These are phyloP conservation scores for Metopia argyrocephala DNA, from an alignment of 2,888 invertebrate species.

Conservation along the genomic window DNA sequence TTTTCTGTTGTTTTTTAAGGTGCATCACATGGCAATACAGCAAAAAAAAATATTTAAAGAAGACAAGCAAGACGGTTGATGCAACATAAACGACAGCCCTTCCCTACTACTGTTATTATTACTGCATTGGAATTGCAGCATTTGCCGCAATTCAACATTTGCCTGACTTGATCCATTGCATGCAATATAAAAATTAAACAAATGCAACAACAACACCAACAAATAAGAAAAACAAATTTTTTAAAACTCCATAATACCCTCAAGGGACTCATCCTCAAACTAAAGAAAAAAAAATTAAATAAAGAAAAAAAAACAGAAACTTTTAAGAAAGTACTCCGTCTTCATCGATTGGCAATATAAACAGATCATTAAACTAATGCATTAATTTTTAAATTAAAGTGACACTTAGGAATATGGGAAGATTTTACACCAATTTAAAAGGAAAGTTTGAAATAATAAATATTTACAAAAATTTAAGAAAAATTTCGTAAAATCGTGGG, in stretches of 20 bases:
- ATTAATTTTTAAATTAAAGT: neutral
- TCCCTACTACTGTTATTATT: constrained; percentile 51
- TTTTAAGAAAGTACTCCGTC: constrained; percentile 34
- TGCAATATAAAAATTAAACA: constrained; percentile 50
- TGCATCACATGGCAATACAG: constrained; percentile 36
- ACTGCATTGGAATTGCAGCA: constrained; percentile 38
- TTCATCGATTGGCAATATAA: constrained; percentile 49
- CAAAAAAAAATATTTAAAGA: constrained; percentile 6
- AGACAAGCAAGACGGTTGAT: constrained; percentile 36
- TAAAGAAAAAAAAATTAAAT: constrained; percentile 7
- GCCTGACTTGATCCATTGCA: constrained; percentile 17
- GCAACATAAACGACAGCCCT: constrained; percentile 48
- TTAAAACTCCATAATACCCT: constrained; percentile 26
- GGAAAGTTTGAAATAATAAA: no score
- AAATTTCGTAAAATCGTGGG: no score
- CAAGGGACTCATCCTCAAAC: constrained; percentile 50
- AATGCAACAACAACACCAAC: constrained; percentile 19
- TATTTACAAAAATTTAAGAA: no score
- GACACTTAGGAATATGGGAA: neutral
- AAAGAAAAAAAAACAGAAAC: constrained; percentile 3
- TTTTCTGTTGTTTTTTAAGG: no score
- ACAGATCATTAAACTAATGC: constrained; percentile 13
- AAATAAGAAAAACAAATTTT: neutral
- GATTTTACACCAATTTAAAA: no score
- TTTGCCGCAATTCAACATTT: constrained; percentile 43